Percentiles rank a stretch among this genome's conserved stretches.
Evolutionary conservation across 2,888 invertebrate species (phyloP).

Genomic region (Copidosoma aretas): DNA sequence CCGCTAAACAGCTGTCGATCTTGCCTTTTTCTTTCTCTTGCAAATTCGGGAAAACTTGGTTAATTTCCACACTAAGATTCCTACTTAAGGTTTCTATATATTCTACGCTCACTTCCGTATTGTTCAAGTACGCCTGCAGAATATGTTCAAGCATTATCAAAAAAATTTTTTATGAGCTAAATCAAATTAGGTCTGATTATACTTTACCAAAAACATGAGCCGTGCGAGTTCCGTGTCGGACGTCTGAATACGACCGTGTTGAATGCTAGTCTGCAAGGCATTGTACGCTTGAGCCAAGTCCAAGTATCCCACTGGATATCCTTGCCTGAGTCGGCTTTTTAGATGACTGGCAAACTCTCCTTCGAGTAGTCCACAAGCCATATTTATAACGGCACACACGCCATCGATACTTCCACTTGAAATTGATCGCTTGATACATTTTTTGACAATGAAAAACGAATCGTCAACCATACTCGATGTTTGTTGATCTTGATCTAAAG

Average conservation of each 20-base stretch:
- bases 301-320: conserved; percentile 80
- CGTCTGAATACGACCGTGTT: conserved; percentile 80
- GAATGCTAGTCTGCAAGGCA: conserved; percentile 79
- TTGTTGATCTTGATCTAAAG: conserved; percentile 74
- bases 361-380: conserved; percentile 86
- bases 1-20: conserved; percentile 74
- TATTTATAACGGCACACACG: conserved; percentile 95
- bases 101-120: conserved; percentile 89
- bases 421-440: conserved; percentile 92
- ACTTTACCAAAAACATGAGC: conserved; percentile 75
- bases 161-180: conserved; percentile 15
- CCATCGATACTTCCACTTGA: conserved; percentile 93
- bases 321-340: conserved; percentile 75
- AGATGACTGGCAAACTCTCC: conserved; percentile 80
- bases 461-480: conserved; percentile 96
- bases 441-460: conserved; percentile 95
- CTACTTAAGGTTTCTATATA: conserved; percentile 86
- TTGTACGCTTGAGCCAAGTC: conserved; percentile 84
- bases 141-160: conserved; percentile 2
- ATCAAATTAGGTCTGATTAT: conserved; percentile 22
- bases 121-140: conserved; percentile 81
- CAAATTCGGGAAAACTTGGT: conserved; percentile 69
- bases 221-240: conserved; percentile 81
- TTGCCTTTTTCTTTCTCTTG: conserved; percentile 72
- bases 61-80: conserved; percentile 76